These are phyloP conservation scores for Sphenopsis melanotis DNA, from an alignment of 2,797 vertebrate genomes.

Conservation along the genomic window DNA sequence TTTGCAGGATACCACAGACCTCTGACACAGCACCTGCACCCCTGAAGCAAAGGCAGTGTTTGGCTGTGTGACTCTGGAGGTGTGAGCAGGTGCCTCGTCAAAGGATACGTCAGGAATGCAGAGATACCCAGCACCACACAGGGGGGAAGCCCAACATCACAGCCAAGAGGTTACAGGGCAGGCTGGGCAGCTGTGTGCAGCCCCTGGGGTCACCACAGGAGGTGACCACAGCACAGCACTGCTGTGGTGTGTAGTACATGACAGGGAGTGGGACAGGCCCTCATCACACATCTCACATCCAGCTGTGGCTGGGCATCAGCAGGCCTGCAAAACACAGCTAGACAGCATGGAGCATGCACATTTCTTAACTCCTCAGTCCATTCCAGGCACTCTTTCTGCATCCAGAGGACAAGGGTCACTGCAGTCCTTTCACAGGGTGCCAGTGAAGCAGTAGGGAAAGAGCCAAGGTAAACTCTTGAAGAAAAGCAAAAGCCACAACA, in stretches of 20 bases:
- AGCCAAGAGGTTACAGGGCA: neutral
- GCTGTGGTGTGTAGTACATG: accelerated
- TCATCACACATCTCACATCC: accelerated
- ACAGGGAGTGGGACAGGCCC: neutral
- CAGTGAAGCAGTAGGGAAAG: neutral
- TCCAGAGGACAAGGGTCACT: neutral
- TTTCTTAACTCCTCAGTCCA: neutral
- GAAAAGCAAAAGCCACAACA: neutral
- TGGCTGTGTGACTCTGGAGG: accelerated
- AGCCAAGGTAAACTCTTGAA: neutral
- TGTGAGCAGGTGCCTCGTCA: neutral
- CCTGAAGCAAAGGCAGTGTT: neutral
- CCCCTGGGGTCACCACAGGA: accelerated
- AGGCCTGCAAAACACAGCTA: neutral
- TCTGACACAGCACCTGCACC: neutral
- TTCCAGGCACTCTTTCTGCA: neutral
- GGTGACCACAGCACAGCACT: neutral
- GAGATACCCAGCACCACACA: neutral
- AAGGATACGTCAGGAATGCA: neutral
- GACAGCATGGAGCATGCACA: neutral
- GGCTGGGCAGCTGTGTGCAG: neutral
- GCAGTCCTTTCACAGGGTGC: neutral
- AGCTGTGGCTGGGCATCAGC: neutral
- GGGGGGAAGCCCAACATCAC: neutral
- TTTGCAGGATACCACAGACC: neutral